A percentile compares a stretch with the other conserved stretches of the same genome.
Conservation (phyloP, 2,888 invertebrate species). For the Nezara viridula region DNA sequence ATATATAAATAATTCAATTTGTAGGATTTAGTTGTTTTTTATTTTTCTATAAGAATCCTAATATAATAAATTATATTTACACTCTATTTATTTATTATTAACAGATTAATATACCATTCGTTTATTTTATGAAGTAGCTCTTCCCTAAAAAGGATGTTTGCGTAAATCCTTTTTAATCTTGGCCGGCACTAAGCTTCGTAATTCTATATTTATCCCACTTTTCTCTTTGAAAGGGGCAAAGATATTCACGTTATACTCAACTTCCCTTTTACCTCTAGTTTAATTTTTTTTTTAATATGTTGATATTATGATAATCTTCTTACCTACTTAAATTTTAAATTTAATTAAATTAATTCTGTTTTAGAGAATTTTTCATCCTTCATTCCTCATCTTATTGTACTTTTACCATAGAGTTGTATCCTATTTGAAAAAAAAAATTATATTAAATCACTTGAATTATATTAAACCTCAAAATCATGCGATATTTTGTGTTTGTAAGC, state of each 20-base stretch:
- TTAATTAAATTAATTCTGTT: too few relatives aligned
- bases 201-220: background rate
- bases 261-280: background rate
- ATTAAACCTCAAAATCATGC: too few relatives aligned
- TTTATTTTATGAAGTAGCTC: background rate
- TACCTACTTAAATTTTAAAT: background rate
- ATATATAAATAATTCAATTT: background rate
- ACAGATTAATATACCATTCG: background rate
- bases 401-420: too few relatives aligned
- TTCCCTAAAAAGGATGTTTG: background rate
- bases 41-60: too few relatives aligned
- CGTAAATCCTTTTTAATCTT: slow-evolving; percentile 1
- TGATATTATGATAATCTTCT: background rate
- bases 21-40: background rate
- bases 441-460: too few relatives aligned
- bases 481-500: too few relatives aligned
- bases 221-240: background rate
- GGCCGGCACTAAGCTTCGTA: background rate
- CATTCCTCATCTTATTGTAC: too few relatives aligned
- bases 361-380: too few relatives aligned
- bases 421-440: too few relatives aligned
- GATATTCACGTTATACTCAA: background rate
- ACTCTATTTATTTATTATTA: background rate
- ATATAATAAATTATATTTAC: background rate
- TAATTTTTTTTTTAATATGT: background rate